phyloP scores from a whole-genome alignment of 2,888 invertebrate genomes.

The Nineta flava region DNA sequence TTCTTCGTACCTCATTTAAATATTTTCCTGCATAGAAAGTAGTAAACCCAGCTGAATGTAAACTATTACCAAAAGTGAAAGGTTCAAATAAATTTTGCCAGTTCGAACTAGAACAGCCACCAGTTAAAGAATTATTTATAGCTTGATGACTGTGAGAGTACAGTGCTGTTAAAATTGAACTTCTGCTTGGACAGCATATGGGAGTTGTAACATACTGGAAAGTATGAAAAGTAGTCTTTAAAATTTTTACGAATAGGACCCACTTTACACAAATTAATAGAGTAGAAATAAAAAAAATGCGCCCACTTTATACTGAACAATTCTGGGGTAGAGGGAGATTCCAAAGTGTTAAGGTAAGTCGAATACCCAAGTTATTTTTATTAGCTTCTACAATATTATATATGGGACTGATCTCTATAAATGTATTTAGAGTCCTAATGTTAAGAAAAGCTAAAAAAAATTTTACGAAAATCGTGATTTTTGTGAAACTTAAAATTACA shows the following conservation, averaged over 20 bases:
- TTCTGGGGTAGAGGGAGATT: too few species aligned
- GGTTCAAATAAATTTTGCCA: constrained; percentile 55
- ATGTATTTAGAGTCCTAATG: too few species aligned
- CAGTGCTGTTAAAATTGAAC: constrained; percentile 67
- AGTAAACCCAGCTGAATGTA: constrained; percentile 49
- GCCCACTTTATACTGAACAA: too few species aligned
- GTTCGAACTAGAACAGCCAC: constrained; percentile 53
- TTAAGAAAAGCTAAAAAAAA: too few species aligned
- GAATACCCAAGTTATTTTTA: too few species aligned
- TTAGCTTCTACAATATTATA: too few species aligned
- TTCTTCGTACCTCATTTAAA: constrained; percentile 55
- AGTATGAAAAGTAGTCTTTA: too few species aligned
- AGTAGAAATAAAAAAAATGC: not conserved
- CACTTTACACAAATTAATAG: not conserved
- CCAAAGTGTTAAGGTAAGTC: too few species aligned
- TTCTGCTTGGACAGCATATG: constrained; percentile 81
- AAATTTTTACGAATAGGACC: too few species aligned
- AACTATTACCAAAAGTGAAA: constrained; percentile 46
- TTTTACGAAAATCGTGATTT: too few species aligned
- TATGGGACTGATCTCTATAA: too few species aligned
- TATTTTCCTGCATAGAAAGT: constrained; percentile 94
- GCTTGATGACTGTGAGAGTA: constrained; percentile 72
- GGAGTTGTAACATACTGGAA: constrained; percentile 71
- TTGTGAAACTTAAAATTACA: too few species aligned
- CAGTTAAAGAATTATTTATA: constrained; percentile 58